These are phyloP conservation scores for Parauchenoglanis ngamensis DNA, from an alignment of 2,797 vertebrate species.

Conservation along the genomic window DNA sequence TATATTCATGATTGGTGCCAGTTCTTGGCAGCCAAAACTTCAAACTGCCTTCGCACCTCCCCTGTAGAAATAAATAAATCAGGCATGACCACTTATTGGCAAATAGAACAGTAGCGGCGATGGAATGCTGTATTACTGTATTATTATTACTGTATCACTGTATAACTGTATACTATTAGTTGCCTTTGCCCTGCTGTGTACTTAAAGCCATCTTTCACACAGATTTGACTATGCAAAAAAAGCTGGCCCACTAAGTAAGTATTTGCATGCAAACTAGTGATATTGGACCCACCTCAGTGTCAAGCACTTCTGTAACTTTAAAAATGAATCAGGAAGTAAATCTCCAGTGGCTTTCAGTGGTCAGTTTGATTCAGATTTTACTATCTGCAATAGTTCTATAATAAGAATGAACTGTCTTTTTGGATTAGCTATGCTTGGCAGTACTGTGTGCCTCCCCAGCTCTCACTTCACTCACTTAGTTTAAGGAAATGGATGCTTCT, in stretches of 20 bases:
- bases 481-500: conserved; percentile 66
- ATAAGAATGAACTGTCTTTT: conserved; percentile 92
- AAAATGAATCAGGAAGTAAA: conserved; percentile 86
- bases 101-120: conserved; percentile 65
- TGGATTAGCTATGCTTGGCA: conserved; percentile 84
- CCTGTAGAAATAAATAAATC: conserved; percentile 77
- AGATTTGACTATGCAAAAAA: conserved; percentile 65
- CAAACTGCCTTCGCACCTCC: conserved; percentile 78
- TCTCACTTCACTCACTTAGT: conserved; percentile 58
- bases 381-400: conserved; percentile 86
- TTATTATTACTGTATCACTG: conserved; percentile 39
- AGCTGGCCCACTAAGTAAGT: conserved; percentile 79
- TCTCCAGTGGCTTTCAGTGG: conserved; percentile 76
- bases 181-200: conserved; percentile 67
- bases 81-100: conserved; percentile 74
- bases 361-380: conserved; percentile 89
- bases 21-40: conserved; percentile 82
- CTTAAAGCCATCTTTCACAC: conserved; percentile 70
- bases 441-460: conserved; percentile 56
- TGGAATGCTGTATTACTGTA: conserved; percentile 22
- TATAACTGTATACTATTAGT: conserved; percentile 74
- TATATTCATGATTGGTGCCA: conserved; percentile 75
- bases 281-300: conserved; percentile 87
- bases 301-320: conserved; percentile 87
- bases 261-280: conserved; percentile 86